Evolutionary conservation across 2,888 invertebrate species (phyloP).

Genomic region (Odontocerum albicorne): DNA sequence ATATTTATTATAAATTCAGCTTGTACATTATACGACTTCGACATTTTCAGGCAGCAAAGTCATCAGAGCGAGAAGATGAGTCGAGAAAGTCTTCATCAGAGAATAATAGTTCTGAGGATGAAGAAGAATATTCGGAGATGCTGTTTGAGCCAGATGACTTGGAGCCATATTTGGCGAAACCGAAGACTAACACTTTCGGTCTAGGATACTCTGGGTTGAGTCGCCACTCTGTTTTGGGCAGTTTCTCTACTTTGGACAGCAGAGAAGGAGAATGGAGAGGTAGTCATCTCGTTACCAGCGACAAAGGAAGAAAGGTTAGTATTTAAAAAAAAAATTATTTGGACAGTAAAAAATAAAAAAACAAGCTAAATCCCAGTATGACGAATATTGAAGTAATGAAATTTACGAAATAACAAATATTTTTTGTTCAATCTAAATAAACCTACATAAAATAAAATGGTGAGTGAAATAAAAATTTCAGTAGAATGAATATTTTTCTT

Average conservation of each 20-base stretch:
- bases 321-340: no score
- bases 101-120: conserved; percentile 50
- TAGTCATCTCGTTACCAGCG: conserved; percentile 51
- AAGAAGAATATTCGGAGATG: conserved; percentile 59
- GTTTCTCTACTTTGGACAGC: neutral
- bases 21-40: no score
- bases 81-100: conserved; percentile 30
- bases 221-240: conserved; percentile 61
- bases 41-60: conserved; percentile 9
- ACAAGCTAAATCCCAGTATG: no score
- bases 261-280: conserved; percentile 13
- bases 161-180: conserved; percentile 67
- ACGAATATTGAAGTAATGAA: no score
- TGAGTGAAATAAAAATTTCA: no score
- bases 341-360: no score
- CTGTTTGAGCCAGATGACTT: conserved; percentile 82
- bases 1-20: no score
- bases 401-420: no score
- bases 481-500: no score
- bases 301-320: conserved; percentile 52
- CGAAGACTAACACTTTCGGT: conserved; percentile 83
- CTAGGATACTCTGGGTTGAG: conserved; percentile 76
- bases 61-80: conserved; percentile 3
- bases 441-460: no score
- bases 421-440: no score